A percentile compares a stretch with the other conserved stretches of the same genome.
Evolutionary conservation across 2,113 vertebrate genomes (phyloP).

Genomic region (Misgurnus anguillicaudatus): DNA sequence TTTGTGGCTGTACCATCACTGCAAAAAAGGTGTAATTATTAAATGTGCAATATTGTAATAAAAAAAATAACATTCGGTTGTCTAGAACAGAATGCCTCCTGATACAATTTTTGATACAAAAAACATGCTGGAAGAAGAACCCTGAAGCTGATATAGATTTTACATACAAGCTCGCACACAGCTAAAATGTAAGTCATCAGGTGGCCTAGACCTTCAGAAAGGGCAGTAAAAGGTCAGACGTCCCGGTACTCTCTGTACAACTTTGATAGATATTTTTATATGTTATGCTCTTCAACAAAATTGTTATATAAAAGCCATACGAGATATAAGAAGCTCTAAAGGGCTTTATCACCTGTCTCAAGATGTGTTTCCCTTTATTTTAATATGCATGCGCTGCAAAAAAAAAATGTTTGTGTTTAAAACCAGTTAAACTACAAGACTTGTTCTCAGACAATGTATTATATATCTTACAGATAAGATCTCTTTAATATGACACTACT

Average conservation of each 20-base stretch:
- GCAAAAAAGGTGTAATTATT: not conserved
- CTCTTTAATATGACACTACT: too few relatives aligned
- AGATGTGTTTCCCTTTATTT: too few relatives aligned
- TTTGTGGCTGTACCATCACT: not conserved
- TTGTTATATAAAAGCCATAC: not conserved
- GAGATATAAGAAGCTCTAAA: not conserved
- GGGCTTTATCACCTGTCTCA: not conserved
- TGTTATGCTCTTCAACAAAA: not conserved
- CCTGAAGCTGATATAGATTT: not conserved
- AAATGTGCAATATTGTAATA: not conserved
- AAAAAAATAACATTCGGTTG: not conserved
- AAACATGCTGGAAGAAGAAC: not conserved
- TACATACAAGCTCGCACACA: not conserved
- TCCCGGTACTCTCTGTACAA: conserved; percentile 9
- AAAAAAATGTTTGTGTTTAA: not conserved
- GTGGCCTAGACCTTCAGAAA: not conserved
- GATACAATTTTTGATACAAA: not conserved
- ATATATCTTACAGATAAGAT: too few relatives aligned
- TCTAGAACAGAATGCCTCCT: conserved; percentile 1
- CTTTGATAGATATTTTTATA: conserved; percentile 18
- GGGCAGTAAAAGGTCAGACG: not conserved
- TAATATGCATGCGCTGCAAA: not conserved
- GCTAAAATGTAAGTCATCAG: not conserved
- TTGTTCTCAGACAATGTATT: too few relatives aligned
- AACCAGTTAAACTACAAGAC: too few relatives aligned